Evolutionary conservation across 2,888 invertebrate species (phyloP).

Genomic region (Thymelicus lineola): DNA sequence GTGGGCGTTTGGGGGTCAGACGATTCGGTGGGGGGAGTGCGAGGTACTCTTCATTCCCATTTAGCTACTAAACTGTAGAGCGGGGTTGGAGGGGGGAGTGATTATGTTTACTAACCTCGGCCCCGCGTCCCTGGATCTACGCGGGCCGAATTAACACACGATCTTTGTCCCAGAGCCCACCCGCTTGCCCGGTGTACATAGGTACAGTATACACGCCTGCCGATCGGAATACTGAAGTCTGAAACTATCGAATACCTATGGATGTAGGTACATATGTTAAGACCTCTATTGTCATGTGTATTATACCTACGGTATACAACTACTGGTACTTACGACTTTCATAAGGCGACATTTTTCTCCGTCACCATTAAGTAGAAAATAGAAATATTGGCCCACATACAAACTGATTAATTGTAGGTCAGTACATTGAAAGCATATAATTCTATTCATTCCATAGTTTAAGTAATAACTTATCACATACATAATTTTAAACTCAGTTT

Average conservation of each 20-base stretch:
- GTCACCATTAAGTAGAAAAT: no score
- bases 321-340: no score
- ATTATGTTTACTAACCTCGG: slow-evolving; percentile 81
- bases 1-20: slow-evolving; percentile 64
- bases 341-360: no score
- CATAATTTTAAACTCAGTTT: no score
- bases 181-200: slow-evolving; percentile 43
- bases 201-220: neutral
- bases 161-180: slow-evolving; percentile 70
- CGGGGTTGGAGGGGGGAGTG: slow-evolving; percentile 71
- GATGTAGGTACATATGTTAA: no score
- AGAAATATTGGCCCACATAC: no score
- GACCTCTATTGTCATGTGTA: no score
- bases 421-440: no score
- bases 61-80: slow-evolving; percentile 81
- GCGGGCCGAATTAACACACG: slow-evolving; percentile 80
- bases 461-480: no score
- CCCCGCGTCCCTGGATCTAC: slow-evolving; percentile 67
- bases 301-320: no score
- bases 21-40: slow-evolving; percentile 58
- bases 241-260: neutral
- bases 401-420: no score
- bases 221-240: slow-evolving; percentile 4
- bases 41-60: slow-evolving; percentile 80
- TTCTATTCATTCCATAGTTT: no score